A percentile compares a stretch with the other conserved stretches of the same genome.
Evolutionary conservation across 2,797 vertebrate genomes (phyloP).

Genomic region (Hemitrygon akajei): DNA sequence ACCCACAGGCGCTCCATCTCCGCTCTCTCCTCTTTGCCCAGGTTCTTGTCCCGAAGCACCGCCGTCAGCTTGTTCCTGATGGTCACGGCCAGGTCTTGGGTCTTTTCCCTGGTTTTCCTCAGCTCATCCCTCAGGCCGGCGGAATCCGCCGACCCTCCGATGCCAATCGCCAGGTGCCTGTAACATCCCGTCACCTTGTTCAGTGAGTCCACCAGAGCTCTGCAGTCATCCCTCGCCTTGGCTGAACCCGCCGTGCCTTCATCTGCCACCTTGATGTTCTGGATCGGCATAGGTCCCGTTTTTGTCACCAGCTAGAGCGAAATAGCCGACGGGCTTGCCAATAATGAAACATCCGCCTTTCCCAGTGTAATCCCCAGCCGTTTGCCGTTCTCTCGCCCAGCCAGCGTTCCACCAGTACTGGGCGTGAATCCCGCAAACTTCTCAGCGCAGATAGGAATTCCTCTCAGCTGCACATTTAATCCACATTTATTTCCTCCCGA

Average conservation of each 20-base stretch:
- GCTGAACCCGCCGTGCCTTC: constrained; percentile 51
- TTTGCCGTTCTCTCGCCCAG: not conserved
- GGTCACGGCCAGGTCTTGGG: constrained; percentile 53
- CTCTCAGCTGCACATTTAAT: too few species aligned
- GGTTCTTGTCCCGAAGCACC: constrained; percentile 58
- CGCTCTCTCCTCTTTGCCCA: constrained; percentile 55
- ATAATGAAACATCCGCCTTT: not conserved
- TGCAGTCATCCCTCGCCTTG: constrained; percentile 54
- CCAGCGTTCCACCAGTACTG: not conserved
- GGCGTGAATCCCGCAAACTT: not conserved
- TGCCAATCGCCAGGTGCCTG: constrained; percentile 62
- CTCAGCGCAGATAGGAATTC: not conserved
- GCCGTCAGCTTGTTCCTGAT: constrained; percentile 57
- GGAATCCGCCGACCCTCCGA: constrained; percentile 63
- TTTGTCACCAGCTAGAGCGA: not conserved
- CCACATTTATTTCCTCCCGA: too few species aligned
- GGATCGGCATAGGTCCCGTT: constrained; percentile 58
- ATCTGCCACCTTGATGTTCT: constrained; percentile 65
- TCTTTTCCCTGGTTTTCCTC: constrained; percentile 59
- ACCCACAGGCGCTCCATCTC: constrained; percentile 71
- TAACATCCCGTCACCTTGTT: constrained; percentile 71
- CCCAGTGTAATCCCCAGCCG: not conserved
- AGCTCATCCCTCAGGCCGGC: constrained; percentile 61
- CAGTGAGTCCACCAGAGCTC: constrained; percentile 60
- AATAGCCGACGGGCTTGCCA: constrained; percentile 38